Evolutionary conservation across 2,797 vertebrate genomes (phyloP).

Genomic region (Neostethus bicornis): DNA sequence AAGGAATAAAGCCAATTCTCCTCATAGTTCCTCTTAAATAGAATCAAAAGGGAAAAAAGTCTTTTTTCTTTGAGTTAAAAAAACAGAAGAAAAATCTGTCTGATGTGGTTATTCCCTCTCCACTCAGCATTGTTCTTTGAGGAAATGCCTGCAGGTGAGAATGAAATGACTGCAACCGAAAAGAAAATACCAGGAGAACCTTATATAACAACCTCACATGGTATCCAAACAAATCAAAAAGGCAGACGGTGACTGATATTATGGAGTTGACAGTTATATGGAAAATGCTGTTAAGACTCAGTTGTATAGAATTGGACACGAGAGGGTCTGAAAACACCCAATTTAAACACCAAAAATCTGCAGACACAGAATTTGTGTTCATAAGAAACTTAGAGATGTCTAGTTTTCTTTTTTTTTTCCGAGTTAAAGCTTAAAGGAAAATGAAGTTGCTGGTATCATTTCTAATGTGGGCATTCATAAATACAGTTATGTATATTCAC

Average conservation of each 20-base stretch:
- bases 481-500: conserved; percentile 1
- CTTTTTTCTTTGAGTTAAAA: conserved; percentile 27
- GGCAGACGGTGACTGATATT: conserved; percentile 49
- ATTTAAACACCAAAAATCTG: conserved; percentile 14
- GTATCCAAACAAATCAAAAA: conserved; percentile 57
- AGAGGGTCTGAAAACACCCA: conserved; percentile 20
- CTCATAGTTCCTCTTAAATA: conserved; percentile 18
- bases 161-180: conserved; percentile 44
- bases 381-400: conserved; percentile 2
- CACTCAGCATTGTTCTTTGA: conserved; percentile 52
- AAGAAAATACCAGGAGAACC: conserved; percentile 51
- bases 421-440: conserved; percentile 10
- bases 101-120: conserved; percentile 60
- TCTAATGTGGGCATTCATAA: conserved; percentile 26
- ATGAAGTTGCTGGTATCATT: conserved; percentile 25
- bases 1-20: conserved; percentile 37
- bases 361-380: conserved; percentile 13
- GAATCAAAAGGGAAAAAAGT: conserved; percentile 3
- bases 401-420: not conserved
- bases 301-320: conserved; percentile 33
- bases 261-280: conserved; percentile 49
- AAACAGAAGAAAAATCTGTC: conserved; percentile 34
- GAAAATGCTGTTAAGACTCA: conserved; percentile 40
- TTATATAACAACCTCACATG: conserved; percentile 58
- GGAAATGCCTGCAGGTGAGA: conserved; percentile 56